phyloP scores from a whole-genome alignment of 1,140 invertebrate genomes.

The Colletes latitarsis region DNA sequence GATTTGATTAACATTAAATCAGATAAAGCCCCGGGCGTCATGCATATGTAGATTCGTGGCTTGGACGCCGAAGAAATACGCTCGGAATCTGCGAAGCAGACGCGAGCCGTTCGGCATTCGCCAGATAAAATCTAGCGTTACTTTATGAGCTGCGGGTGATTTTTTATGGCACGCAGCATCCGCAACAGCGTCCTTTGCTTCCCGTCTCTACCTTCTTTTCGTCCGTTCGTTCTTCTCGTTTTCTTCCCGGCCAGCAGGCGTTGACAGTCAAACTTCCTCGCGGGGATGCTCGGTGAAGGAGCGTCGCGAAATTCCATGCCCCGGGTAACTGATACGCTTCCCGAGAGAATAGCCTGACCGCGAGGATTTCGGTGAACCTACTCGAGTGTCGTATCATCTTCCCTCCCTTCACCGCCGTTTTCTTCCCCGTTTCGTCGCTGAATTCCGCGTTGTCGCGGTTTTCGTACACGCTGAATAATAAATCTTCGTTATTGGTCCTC shows the following conservation, averaged over 20 bases:
- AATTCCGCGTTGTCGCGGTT: neutral
- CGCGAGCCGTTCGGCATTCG: constrained; percentile 73
- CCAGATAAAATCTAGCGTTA: constrained; percentile 80
- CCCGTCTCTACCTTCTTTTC: constrained; percentile 39
- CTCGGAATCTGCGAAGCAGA: constrained; percentile 59
- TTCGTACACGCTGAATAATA: too few species aligned
- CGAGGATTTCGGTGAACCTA: constrained; percentile 31
- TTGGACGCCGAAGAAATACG: constrained; percentile 59
- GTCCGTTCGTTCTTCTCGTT: constrained; percentile 38
- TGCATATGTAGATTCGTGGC: constrained; percentile 49
- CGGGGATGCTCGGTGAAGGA: constrained; percentile 24
- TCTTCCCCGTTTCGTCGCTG: neutral
- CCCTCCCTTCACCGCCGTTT: neutral
- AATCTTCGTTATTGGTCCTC: too few species aligned
- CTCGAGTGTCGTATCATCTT: constrained; percentile 23
- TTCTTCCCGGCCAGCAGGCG: constrained; percentile 31
- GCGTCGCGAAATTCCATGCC: constrained; percentile 57
- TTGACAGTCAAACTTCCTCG: constrained; percentile 61
- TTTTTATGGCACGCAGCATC: constrained; percentile 76
- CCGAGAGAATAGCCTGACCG: constrained; percentile 6
- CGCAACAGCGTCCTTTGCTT: constrained; percentile 49
- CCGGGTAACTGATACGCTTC: constrained; percentile 61
- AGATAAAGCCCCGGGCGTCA: constrained; percentile 35
- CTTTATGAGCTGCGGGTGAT: constrained; percentile 81
- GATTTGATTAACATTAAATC: constrained; percentile 53